Evolutionary conservation across 2,113 vertebrate genomes (phyloP), one percentile per base, ranked within the genome.

Genomic region (Pomatostomus ruficeps): DNA sequence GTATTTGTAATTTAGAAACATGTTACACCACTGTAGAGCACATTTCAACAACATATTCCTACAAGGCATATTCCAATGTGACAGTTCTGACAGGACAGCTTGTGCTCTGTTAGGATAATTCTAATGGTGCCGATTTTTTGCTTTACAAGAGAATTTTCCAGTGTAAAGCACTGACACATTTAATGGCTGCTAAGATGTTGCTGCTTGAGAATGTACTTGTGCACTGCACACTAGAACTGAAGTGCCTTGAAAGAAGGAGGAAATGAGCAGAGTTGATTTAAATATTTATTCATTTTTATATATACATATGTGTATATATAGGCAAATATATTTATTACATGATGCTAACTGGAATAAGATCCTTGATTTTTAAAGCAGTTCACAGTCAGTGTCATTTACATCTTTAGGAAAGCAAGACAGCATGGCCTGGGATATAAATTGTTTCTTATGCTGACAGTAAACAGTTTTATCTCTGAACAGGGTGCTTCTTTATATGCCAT

Each of bases 281-380:
- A 95, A 84, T 92, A 93, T 89, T 95, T 89, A 86, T 66, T 79
- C 21, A 43, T 74, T 91, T 93, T 7, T 83, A 66, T 52, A 42
- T 26, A 70, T 33, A 79, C 11, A 42, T 13, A 54, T 12, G 14
- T 2, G 1, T 62, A 38, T 45, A 42, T 38, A 46, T 17, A 62
- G 13, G 29, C 45, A 94, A 96, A 94, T 55, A 79, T n/a, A 90
- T 86, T 91, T 92, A 85, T 91, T 75, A 25, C 25, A 18, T 11
- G 8, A 57, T 89, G 57, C 65, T 78, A 74, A 71, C 65, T 70
- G 35, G 48, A 84, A 87, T 68, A 81, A 78, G 40, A 75, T 61
- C 28, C 54, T 82, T 73, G 82, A 85, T 95, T 95, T 78, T 71
- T 82, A 68, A 91, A 84, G 52, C 43, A 61, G 48, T 89, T 89